Percentiles rank a stretch among this genome's conserved stretches.
Conservation (phyloP, 92 coral and sea anemone genomes). For the Porites rus region DNA sequence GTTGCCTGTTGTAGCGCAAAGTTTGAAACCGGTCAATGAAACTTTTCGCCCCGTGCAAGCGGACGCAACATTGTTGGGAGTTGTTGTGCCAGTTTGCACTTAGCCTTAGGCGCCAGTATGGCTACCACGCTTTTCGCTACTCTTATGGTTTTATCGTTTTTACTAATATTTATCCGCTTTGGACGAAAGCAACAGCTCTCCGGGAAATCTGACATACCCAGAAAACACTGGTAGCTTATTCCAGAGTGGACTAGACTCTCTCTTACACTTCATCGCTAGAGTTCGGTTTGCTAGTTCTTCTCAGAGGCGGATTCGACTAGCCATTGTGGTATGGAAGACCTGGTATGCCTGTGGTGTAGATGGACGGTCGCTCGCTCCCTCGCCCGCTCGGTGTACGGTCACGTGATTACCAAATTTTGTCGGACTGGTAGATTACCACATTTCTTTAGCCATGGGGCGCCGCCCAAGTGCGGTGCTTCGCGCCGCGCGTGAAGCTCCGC, state of each 20-base stretch:
- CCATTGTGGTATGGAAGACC: slow-evolving; percentile 11
- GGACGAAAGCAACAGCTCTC: not conserved
- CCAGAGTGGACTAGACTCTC: not conserved
- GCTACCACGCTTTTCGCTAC: not conserved
- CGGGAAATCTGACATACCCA: not conserved
- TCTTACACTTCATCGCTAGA: not conserved
- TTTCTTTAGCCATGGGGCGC: no score
- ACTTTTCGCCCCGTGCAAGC: no score
- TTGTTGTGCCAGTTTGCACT: no score
- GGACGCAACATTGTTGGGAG: no score
- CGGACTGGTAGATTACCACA: no score
- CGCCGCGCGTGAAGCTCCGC: no score
- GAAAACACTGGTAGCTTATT: slow-evolving; percentile 7
- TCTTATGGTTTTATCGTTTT: not conserved
- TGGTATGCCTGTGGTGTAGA: not conserved
- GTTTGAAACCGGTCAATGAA: no score
- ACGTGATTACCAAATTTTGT: no score
- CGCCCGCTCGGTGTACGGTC: no score
- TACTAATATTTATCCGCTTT: not conserved
- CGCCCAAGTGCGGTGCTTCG: no score
- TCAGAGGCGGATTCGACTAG: slow-evolving; percentile 29
- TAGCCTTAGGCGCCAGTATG: not conserved
- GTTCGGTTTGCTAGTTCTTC: slow-evolving; percentile 1
- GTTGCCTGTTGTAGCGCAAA: no score
- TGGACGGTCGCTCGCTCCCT: no score